Base-by-base conservation (phyloP, 2,797 vertebrate species). In the Bovichtus diacanthus region DNA sequence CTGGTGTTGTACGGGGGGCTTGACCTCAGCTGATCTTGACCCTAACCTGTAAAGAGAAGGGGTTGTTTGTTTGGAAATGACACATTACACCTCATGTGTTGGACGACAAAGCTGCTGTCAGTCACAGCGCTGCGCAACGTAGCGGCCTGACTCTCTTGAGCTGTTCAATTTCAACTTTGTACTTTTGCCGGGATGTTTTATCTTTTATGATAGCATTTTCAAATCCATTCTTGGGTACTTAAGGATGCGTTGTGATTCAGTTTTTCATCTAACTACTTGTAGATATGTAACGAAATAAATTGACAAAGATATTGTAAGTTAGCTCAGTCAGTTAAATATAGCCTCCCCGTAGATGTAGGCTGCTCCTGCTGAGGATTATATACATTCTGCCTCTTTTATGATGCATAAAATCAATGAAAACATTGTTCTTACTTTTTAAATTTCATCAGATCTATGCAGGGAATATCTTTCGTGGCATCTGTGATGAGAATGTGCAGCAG, bases 1-100 rank as follows among this genome's bases (percentile, higher is more conserved):
- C 67, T 3, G 71, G 84, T 80, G 86, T 88, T 85, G 82, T 84
- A 85, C 72, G 56, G 82, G 74, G 87, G 83, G 78, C 85, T 75
- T 81, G 89, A 91, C 89, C 90, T 88, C 16, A 41, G 85, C 78
- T 1, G 56, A 70, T 86, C 72, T 81, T 83, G 87, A 89, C 89
- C 90, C 70, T 25, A 82, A 91, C 88, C 87, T 87, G 81, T 78
- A 70, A n/a, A 84, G 86, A 88, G 81, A 88, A 82, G 83, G 27
- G 66, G 58, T 15, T 91, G 88, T 91, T 91, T 93, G 90, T 93
- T 89, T 91, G 90, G 86, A 80, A 84, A 81, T 74, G 87, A 93
- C 88, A 88, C 89, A 80, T 89, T 86, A 87, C 86, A 83, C 81
- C 88, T 88, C 83, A 21, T 70, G 89, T 87, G 88, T 88, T 60